Evolutionary conservation across 2,113 vertebrate species (phyloP), one percentile per base, ranked within the genome.

Genomic region (Pandion haliaetus): DNA sequence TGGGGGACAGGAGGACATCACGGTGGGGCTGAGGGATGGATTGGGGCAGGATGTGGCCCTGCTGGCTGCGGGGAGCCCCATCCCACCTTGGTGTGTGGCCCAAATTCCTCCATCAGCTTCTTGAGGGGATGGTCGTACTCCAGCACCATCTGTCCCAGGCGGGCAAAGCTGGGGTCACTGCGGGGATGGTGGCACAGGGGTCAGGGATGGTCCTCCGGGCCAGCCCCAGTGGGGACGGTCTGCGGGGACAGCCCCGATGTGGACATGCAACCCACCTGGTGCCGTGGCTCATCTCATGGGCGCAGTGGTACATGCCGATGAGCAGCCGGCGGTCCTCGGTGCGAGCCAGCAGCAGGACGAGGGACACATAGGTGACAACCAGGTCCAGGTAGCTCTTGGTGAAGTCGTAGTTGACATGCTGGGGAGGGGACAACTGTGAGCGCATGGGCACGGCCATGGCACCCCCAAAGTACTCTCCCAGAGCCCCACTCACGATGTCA

Each of bases 311-410:
- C 94, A 98, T 95, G 19, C 99, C 99, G n/a, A 99, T 98, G 84
- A 99, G 98, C 18, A 97, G 66, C 74, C 99, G 99, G 88, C 99
- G 99, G 55, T 99, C 99, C 55, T 99, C 99, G 2, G 99, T 98
- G 79, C 99, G 99, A 12, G 99, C 99, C 57, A 99, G 97, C 91
- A 98, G 98, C 52, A 99, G 90, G 89, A 99, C 98, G 2, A 99
- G 98, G 31, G 99, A 99, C 5, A 98, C 97, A 76, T 99, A 99
- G 82, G 98, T 99, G 93, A 98, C 98, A 77, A 99, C 99, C 96
- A 99, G 98, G 82, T 99, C 99, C 98, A 99, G 95, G 97, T 99
- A 99, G 90, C 88, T 98, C 95, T 98, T 99, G 86, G 99, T 99
- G 94, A 99, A 97, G 94, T 99, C 99, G 73, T 99, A 99, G 97